phyloP scores from a whole-genome alignment of 2,797 vertebrate species.

The Luscinia luscinia region DNA sequence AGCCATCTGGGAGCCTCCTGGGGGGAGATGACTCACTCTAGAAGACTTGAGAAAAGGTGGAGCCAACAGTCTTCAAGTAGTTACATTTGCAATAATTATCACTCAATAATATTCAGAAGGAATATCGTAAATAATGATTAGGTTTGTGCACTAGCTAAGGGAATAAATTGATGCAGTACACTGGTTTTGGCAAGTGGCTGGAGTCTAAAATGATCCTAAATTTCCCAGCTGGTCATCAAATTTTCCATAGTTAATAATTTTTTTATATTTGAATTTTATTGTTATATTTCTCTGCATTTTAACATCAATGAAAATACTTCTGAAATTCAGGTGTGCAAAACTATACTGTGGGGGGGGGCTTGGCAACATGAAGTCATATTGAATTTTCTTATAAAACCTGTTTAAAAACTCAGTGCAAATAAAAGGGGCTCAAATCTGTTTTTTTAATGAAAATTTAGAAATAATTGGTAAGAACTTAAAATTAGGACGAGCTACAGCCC shows the following conservation, averaged over 20 bases:
- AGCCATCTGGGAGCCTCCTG: not conserved
- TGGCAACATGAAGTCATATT: not conserved
- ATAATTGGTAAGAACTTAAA: not conserved
- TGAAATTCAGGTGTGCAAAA: not conserved
- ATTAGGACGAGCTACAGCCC: not conserved
- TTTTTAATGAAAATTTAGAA: not conserved
- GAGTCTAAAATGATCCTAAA: not conserved
- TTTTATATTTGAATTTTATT: not conserved
- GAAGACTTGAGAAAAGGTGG: not conserved
- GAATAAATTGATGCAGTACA: not conserved
- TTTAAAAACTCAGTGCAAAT: conserved; percentile 10
- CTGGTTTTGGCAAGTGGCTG: conserved; percentile 33
- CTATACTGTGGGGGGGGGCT: not conserved
- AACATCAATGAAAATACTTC: not conserved
- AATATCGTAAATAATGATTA: not conserved
- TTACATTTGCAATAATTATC: not conserved
- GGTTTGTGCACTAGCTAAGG: not conserved
- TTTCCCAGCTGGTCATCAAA: not conserved
- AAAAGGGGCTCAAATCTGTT: not conserved
- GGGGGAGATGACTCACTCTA: not conserved
- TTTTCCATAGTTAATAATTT: not conserved
- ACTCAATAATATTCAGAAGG: not conserved
- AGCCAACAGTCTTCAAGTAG: not conserved
- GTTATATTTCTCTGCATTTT: not conserved
- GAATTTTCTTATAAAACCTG: not conserved